These are phyloP conservation scores for Bombylius discolor DNA, from an alignment of 2,888 invertebrate species.

Conservation along the genomic window DNA sequence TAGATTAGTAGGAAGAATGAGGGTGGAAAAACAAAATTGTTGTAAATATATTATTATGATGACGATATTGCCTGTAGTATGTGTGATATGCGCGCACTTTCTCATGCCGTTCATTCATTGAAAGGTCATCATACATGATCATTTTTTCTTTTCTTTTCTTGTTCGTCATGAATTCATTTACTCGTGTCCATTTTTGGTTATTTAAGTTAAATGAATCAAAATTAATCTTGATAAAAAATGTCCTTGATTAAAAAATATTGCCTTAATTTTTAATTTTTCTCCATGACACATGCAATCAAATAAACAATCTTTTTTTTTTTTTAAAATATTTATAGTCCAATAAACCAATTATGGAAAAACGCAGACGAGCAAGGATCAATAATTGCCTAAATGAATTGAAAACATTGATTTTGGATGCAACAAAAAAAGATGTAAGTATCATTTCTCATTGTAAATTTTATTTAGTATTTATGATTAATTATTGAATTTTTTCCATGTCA, in stretches of 20 bases:
- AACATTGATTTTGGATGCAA: slow-evolving; percentile 68
- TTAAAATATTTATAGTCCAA: slow-evolving; percentile 55
- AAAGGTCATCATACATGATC: no score
- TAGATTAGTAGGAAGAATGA: background rate
- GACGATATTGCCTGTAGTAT: background rate
- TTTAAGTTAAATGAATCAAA: background rate
- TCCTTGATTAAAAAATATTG: background rate
- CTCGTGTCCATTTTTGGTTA: slow-evolving; percentile 4
- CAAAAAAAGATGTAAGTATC: slow-evolving; percentile 78
- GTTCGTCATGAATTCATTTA: background rate
- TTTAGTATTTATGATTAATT: no score
- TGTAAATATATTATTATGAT: background rate
- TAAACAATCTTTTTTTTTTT: slow-evolving; percentile 1
- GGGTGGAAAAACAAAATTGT: background rate
- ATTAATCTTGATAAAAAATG: background rate
- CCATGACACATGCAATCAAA: no score
- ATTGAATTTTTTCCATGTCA: no score
- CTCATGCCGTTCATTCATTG: no score
- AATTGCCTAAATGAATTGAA: slow-evolving; percentile 79
- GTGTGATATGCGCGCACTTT: background rate
- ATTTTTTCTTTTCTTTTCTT: no score
- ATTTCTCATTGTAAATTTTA: background rate
- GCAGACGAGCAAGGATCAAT: slow-evolving; percentile 78
- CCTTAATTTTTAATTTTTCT: background rate
- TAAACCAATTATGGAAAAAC: slow-evolving; percentile 88